Conservation (phyloP, 2,113 vertebrate genomes). For the Xenopus laevis region DNA sequence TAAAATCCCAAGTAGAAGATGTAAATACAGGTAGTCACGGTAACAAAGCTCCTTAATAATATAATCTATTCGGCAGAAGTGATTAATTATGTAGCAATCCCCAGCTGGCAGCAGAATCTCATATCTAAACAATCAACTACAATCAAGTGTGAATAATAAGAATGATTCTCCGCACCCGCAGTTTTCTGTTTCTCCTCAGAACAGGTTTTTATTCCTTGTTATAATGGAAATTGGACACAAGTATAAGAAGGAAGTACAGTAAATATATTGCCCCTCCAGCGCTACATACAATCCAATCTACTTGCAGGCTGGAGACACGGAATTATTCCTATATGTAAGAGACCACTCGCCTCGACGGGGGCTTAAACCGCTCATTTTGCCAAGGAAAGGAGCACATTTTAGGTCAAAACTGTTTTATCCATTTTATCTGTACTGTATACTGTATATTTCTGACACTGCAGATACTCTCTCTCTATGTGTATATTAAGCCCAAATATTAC, state of each 20-base stretch:
- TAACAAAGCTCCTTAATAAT: not conserved
- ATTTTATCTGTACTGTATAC: too few species aligned
- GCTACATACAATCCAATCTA: too few species aligned
- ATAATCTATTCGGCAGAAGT: not conserved
- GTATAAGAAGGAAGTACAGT: not conserved
- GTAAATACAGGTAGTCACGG: not conserved
- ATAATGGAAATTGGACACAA: not conserved
- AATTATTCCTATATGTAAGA: too few species aligned
- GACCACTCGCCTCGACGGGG: too few species aligned
- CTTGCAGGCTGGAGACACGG: too few species aligned
- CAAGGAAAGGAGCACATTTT: too few species aligned
- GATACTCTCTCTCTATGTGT: too few species aligned
- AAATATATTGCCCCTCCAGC: not conserved
- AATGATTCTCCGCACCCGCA: not conserved
- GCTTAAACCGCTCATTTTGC: too few species aligned
- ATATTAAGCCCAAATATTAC: too few species aligned
- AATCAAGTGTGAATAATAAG: conserved; percentile 2
- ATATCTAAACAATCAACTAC: not conserved
- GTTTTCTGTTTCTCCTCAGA: not conserved
- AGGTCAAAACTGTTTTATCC: too few species aligned
- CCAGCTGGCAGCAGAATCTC: not conserved
- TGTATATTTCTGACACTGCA: too few species aligned
- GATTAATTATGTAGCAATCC: not conserved
- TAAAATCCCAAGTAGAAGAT: not conserved
- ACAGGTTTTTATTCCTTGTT: not conserved